Base-by-base conservation (phyloP, 2,113 vertebrate genomes). In the Callithrix jacchus region DNA sequence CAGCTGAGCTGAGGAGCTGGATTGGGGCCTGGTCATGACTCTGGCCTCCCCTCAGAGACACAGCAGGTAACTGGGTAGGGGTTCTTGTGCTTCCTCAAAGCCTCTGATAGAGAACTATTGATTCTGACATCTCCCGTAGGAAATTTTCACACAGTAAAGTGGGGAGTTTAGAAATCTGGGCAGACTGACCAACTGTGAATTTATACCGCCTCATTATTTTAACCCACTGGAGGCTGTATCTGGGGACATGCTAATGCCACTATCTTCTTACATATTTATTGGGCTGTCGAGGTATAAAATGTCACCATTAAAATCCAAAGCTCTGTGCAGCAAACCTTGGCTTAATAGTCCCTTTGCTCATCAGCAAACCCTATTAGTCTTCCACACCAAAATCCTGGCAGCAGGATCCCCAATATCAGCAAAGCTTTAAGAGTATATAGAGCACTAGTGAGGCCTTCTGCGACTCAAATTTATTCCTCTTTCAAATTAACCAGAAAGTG, bases 241-340 rank as follows among this genome's bases (percentile, higher is more conserved):
- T 92, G 64, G 85, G 82, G 89, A 0, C 61, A 11, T 68, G 20
- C 71, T 94, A 91, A 47, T 35, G 25, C 84, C 61, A 95, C 52
- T 92, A 12, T 13, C 80, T 92, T 94, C 37, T 1, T 40, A 40
- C 89, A 87, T 85, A 95, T 97, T 96, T 95, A 96, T 77, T 74
- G 90, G 89, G 18, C 74, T 87, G 27, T 80, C 92, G 87, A 92
- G 76, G 40, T 82, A 89, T 93, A 93, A 88, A 93, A 83, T 96
- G 95, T 74, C 77, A 96, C 37, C 61, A 45, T 86, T 89, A 93
- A 97, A 96, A 66, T 95, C 37, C 70, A 81, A 93, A 91, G 66
- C 35, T 49, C 70, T 40, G 30, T 92, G 89, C 76, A 91, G 84
- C 56, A 35, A 66, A 61, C 71, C 58, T 91, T 91, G 91, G 56